These are phyloP conservation scores for Lymantria dispar DNA, from an alignment of 2,888 invertebrate genomes.

Conservation along the genomic window DNA sequence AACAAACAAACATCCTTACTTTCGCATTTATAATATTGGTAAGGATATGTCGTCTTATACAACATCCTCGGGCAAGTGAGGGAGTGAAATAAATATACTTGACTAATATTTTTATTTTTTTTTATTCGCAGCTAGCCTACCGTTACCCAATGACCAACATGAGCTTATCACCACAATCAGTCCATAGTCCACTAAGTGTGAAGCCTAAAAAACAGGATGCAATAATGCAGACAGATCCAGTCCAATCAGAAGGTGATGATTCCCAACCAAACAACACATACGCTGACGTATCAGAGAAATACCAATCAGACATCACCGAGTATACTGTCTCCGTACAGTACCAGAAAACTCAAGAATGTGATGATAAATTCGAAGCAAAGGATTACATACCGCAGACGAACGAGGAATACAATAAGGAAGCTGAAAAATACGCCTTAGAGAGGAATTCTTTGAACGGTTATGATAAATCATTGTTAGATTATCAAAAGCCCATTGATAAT, in stretches of 20 bases:
- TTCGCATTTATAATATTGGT: no score
- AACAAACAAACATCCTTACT: no score
- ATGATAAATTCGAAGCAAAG: conserved; percentile 52
- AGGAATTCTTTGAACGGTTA: conserved; percentile 58
- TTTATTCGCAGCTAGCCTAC: conserved; percentile 53
- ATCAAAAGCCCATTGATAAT: conserved; percentile 18
- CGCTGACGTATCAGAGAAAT: conserved; percentile 46
- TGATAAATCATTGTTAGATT: conserved; percentile 45
- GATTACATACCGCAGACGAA: conserved; percentile 70
- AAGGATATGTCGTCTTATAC: no score
- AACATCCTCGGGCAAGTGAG: no score
- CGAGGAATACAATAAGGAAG: conserved; percentile 73
- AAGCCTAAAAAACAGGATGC: conserved; percentile 74
- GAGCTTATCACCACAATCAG: conserved; percentile 41
- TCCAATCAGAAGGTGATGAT: conserved; percentile 60
- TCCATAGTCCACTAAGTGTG: conserved; percentile 3
- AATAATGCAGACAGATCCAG: conserved; percentile 74
- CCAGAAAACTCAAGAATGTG: conserved; percentile 19
- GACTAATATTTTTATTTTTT: no score
- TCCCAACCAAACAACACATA: conserved; percentile 54
- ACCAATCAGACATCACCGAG: conserved; percentile 5
- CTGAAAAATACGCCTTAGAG: conserved; percentile 67
- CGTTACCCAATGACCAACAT: conserved; percentile 56
- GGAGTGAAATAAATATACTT: no score
- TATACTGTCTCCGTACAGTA: conserved; percentile 1